Percentiles rank a stretch among this genome's conserved stretches.
These are phyloP conservation scores for Aphidius ervi DNA, from an alignment of 1,140 invertebrate species.

Conservation along the genomic window DNA sequence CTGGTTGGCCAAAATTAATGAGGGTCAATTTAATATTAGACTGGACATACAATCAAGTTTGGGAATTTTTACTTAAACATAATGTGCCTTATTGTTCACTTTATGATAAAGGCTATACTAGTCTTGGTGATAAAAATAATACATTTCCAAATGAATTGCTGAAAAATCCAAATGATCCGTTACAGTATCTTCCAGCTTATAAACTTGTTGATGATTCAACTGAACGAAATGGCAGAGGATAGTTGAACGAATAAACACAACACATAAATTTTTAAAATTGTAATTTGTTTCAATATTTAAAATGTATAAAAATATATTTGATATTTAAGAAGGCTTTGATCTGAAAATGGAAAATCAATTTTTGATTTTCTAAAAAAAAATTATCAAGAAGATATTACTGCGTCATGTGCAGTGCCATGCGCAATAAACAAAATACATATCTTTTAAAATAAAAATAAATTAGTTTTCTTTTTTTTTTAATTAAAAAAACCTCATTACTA, in stretches of 20 bases:
- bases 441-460: too few species aligned
- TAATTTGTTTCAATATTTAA: too few species aligned
- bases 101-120: conserved; percentile 88
- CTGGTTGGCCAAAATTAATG: conserved; percentile 82
- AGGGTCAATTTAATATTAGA: conserved; percentile 83
- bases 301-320: too few species aligned
- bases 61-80: conserved; percentile 76
- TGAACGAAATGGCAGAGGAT: conserved; percentile 70
- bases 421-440: too few species aligned
- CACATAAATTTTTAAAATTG: too few species aligned
- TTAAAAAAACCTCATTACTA: too few species aligned
- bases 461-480: too few species aligned
- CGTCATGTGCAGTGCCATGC: too few species aligned
- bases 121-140: conserved; percentile 73
- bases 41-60: conserved; percentile 86
- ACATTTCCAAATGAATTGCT: conserved; percentile 77
- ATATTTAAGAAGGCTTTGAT: too few species aligned
- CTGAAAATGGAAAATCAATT: too few species aligned
- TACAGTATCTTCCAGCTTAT: conserved; percentile 75
- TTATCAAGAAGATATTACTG: too few species aligned
- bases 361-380: too few species aligned
- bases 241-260: not conserved
- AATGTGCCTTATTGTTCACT: conserved; percentile 83
- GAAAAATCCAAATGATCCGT: conserved; percentile 49
- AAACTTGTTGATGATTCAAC: conserved; percentile 61